Evolutionary conservation across 2,113 vertebrate species (phyloP).

Genomic region (Prochilodus magdalenae): DNA sequence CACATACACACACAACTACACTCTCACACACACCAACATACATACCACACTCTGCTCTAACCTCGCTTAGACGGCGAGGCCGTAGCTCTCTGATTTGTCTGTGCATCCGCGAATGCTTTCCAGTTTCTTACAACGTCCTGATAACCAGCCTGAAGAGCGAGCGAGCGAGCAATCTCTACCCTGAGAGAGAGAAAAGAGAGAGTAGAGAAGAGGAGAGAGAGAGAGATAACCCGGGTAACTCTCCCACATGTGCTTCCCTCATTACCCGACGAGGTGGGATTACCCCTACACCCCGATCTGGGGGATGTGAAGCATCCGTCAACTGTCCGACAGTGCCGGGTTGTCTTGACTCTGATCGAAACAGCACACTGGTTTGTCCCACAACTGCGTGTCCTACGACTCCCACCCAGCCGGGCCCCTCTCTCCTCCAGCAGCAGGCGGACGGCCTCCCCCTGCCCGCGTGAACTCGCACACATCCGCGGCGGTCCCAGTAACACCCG

Average conservation of each 20-base stretch:
- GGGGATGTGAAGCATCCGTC: too few species aligned
- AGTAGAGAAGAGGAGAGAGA: not conserved
- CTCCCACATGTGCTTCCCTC: too few species aligned
- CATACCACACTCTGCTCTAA: not conserved
- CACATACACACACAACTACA: too few species aligned
- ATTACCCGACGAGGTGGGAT: too few species aligned
- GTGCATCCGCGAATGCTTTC: slow-evolving; percentile 50
- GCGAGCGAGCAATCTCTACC: slow-evolving; percentile 83
- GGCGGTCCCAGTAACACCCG: slow-evolving; percentile 86
- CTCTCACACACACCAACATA: too few species aligned
- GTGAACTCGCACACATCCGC: slow-evolving; percentile 85
- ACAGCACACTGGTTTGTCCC: not conserved
- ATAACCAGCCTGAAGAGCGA: slow-evolving; percentile 82
- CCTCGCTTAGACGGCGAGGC: not conserved
- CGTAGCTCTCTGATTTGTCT: not conserved
- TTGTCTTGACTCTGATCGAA: not conserved
- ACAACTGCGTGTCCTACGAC: slow-evolving; percentile 79
- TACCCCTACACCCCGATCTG: too few species aligned
- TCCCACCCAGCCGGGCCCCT: slow-evolving; percentile 86
- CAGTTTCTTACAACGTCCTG: slow-evolving; percentile 75
- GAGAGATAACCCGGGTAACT: too few species aligned
- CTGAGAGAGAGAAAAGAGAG: slow-evolving; percentile 43
- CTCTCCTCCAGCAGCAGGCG: slow-evolving; percentile 77
- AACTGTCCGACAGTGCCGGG: too few species aligned
- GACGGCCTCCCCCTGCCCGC: slow-evolving; percentile 79